phyloP scores from a whole-genome alignment of 2,113 vertebrate genomes.

The Sturnus vulgaris region DNA sequence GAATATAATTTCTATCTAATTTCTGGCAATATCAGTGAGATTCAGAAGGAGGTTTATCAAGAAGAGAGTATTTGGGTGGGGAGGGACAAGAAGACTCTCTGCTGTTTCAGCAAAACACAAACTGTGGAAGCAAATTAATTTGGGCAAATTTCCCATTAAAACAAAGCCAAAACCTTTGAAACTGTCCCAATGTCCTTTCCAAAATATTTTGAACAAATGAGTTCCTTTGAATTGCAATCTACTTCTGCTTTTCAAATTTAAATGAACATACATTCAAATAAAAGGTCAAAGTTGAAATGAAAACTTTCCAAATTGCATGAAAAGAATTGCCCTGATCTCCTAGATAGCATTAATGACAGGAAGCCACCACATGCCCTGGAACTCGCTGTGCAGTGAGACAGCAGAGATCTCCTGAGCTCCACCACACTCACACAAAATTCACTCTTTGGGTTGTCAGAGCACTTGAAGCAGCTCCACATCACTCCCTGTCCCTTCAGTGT shows the following conservation, averaged over 20 bases:
- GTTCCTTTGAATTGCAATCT: not conserved
- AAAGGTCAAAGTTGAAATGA: not conserved
- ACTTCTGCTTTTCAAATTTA: conserved; percentile 2
- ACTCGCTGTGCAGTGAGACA: not conserved
- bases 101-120: conserved; percentile 38
- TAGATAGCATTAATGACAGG: not conserved
- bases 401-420: not conserved
- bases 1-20: not conserved
- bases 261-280: not conserved
- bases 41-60: not conserved
- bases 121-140: not conserved
- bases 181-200: not conserved
- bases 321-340: not conserved
- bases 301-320: not conserved
- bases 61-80: not conserved
- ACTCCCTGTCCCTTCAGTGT: not conserved
- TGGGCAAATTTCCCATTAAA: conserved; percentile 39
- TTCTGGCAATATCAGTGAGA: not conserved
- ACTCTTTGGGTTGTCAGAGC: not conserved
- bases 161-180: conserved; percentile 10
- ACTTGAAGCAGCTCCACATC: not conserved
- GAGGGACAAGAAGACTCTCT: not conserved
- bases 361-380: not conserved
- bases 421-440: not conserved
- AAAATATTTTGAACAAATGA: conserved; percentile 13